A percentile compares a stretch with the other conserved stretches of the same genome.
Evolutionary conservation across 2,888 invertebrate genomes (phyloP).

Genomic region (Ormyrus pomaceus): DNA sequence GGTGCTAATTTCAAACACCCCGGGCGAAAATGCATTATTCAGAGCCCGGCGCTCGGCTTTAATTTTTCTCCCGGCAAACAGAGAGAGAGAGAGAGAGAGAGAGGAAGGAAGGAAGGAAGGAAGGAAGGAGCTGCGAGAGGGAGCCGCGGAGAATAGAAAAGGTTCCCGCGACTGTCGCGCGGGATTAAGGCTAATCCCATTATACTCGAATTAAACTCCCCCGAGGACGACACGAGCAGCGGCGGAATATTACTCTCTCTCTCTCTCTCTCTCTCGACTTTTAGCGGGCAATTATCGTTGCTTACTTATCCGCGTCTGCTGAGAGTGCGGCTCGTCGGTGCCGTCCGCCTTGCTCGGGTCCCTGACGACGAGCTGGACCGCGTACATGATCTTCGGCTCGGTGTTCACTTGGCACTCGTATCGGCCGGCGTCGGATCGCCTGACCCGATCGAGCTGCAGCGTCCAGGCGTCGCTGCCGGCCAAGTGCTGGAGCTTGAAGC

Average conservation of each 20-base stretch:
- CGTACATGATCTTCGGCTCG: conserved; percentile 84
- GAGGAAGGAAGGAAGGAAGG: not conserved
- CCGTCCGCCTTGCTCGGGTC: conserved; percentile 72
- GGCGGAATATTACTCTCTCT: conserved; percentile 65
- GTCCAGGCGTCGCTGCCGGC: conserved; percentile 79
- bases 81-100: not conserved
- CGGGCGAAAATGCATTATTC: conserved; percentile 63
- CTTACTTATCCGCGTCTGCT: conserved; percentile 74
- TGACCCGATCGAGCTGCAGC: conserved; percentile 80
- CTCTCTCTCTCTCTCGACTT: conserved; percentile 28
- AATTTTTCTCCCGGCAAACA: not conserved
- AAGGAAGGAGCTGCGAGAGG: not conserved
- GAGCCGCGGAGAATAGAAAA: conserved; percentile 7
- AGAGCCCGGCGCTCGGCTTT: conserved; percentile 21
- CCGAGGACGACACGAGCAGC: conserved; percentile 64
- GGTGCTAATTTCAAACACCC: conserved; percentile 50
- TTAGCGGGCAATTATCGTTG: conserved; percentile 37
- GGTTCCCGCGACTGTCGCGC: conserved; percentile 63
- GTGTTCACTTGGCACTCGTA: conserved; percentile 88
- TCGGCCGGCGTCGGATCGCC: conserved; percentile 80
- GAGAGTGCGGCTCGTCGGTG: conserved; percentile 72
- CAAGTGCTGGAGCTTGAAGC: conserved; percentile 80
- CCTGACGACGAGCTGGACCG: conserved; percentile 81
- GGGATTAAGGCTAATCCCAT: conserved; percentile 72
- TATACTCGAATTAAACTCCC: conserved; percentile 72